Conservation (phyloP, 2,888 invertebrate genomes). For the Dichetophora obliterata region DNA sequence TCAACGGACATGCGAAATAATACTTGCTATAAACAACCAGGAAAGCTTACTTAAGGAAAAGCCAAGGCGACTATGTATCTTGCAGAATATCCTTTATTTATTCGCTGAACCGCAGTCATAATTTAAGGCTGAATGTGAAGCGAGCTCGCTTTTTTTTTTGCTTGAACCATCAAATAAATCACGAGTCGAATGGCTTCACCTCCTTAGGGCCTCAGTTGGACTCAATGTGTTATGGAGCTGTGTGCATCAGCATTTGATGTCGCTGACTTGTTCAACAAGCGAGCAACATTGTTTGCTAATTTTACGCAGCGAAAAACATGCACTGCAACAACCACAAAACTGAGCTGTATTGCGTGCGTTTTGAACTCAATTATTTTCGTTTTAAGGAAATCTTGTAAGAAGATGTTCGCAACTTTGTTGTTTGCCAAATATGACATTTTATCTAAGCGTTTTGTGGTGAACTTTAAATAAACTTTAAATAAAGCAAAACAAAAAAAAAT, state of each 20-base stretch:
- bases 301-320: neutral
- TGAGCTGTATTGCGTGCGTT: neutral
- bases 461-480: neutral
- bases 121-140: slow-evolving; percentile 21
- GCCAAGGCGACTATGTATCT: neutral
- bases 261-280: slow-evolving; percentile 39
- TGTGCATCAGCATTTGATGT: neutral
- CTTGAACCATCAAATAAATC: slow-evolving; percentile 35
- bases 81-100: neutral
- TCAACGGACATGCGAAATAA: neutral
- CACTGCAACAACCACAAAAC: neutral
- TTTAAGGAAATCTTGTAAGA: too few relatives aligned
- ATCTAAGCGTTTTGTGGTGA: neutral
- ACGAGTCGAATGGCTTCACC: neutral
- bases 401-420: too few relatives aligned
- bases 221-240: neutral
- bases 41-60: too few relatives aligned
- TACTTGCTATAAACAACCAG: neutral
- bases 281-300: slow-evolving; percentile 39
- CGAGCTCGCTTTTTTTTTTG: slow-evolving; percentile 1
- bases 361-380: neutral
- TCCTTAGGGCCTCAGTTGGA: slow-evolving; percentile 23
- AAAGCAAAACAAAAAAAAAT: neutral
- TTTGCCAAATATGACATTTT: neutral
- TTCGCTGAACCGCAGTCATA: slow-evolving; percentile 19